Base-by-base conservation (phyloP, 1,140 invertebrate genomes). In the Zelostemma sp. region DNA sequence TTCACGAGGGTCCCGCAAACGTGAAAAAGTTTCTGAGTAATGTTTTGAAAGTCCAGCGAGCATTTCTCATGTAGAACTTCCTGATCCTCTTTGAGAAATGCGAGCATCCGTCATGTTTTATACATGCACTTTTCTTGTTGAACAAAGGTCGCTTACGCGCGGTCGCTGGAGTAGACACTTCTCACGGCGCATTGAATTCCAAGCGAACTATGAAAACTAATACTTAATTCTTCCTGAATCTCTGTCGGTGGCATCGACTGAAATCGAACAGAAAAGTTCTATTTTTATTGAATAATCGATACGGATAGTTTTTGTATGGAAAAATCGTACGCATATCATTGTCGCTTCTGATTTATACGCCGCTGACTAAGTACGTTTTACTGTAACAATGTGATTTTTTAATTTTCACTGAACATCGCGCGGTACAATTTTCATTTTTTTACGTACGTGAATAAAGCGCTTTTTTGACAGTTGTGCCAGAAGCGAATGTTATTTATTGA, bases 401-500 rank as follows among this genome's bases (percentile, higher is more conserved):
- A n/a, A 15, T 15, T 41, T 6, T 41, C 8, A 15, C 5, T 41
- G 8, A 15, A 15, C 15, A 2, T 14, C 15, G 14, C 47, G 59
- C 61, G 58, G 62, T 71, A 63, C 56, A 71, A 66, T 25, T 8
- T 58, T 66, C 55, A 54, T 38, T 55, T 62, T 65, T 71, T 66
- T 53, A 65, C 65, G 65, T 65, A 49, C 58, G 43, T 43, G 56
- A 70, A 65, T 58, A 49, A 54, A 54, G 19, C 16, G 54, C 73
- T 51, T 53, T 48, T 41, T 43, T 64, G 61, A 66, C 51, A 77
- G 71, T 74, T 76, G 77, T 79, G 79, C 76, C 77, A 79, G 73
- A 80, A 73, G 73, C 69, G 68, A 77, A 54, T 72, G 72, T 68
- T 80, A 79, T 79, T 79, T 79, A 80, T 79, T 78, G 72, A 70